A percentile compares a stretch with the other conserved stretches of the same genome.
These are phyloP conservation scores for Xylophagus ater DNA, from an alignment of 2,888 invertebrate genomes.

Conservation along the genomic window DNA sequence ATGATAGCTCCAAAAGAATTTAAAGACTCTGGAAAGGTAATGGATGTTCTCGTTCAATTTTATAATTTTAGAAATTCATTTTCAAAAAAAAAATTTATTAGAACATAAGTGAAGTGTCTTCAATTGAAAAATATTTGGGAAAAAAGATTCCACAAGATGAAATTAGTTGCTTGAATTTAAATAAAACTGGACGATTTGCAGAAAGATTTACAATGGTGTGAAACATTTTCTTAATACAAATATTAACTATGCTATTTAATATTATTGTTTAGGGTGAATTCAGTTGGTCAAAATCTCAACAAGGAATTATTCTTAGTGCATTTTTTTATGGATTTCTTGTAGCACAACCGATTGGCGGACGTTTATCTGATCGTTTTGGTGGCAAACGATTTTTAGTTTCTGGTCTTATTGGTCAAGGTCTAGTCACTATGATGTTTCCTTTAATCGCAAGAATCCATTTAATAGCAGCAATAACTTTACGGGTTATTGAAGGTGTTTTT, in stretches of 20 bases:
- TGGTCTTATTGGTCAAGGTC: constrained; percentile 30
- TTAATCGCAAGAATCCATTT: constrained; percentile 36
- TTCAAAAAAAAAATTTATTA: no score
- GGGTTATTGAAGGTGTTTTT: constrained; percentile 40
- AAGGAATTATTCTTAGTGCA: constrained; percentile 43
- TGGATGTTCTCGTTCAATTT: constrained; percentile 12
- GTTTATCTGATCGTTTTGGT: constrained; percentile 36
- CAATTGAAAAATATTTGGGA: no score
- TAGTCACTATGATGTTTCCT: constrained; percentile 41
- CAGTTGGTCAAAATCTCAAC: constrained; percentile 42
- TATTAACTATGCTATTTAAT: constrained; percentile 4
- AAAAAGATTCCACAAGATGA: no score
- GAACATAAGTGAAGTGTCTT: no score
- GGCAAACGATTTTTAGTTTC: constrained; percentile 35
- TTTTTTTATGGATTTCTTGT: constrained; percentile 44
- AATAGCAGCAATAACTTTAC: constrained; percentile 30
- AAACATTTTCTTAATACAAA: constrained; percentile 16
- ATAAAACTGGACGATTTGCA: no score
- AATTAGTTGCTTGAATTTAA: no score
- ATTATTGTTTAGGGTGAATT: constrained; percentile 36
- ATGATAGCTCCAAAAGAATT: constrained; percentile 41
- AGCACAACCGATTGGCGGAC: constrained; percentile 36
- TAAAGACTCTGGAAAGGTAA: constrained; percentile 5
- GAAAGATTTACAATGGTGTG: no score
- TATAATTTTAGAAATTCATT: no score